phyloP scores from a whole-genome alignment of 2,113 vertebrate genomes.

The Talpa occidentalis region DNA sequence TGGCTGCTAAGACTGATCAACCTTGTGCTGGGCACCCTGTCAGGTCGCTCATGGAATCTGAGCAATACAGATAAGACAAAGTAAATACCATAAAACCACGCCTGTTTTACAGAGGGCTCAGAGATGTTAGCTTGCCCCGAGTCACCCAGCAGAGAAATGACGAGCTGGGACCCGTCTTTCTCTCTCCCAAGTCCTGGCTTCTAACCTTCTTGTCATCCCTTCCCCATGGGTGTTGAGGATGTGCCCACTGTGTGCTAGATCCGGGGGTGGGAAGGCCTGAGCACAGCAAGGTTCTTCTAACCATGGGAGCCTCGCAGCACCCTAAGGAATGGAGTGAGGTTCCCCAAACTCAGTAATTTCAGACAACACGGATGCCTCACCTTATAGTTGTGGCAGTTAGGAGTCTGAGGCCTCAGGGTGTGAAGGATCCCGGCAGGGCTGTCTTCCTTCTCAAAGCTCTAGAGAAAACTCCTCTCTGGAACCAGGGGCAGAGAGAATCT shows the following conservation, averaged over 20 bases:
- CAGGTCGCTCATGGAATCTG: background rate
- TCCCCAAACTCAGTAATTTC: background rate
- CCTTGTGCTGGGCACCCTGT: too few species aligned
- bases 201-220: accelerated
- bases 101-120: background rate
- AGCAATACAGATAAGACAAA: background rate
- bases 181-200: background rate
- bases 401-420: background rate
- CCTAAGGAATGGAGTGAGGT: background rate
- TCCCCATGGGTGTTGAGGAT: accelerated
- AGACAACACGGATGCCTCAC: accelerated
- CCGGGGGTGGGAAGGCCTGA: too few species aligned
- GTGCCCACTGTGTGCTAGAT: accelerated
- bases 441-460: background rate
- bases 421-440: too few species aligned
- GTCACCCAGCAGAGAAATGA: background rate
- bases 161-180: background rate
- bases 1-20: too few species aligned
- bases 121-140: background rate
- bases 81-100: too few species aligned
- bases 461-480: background rate
- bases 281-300: background rate
- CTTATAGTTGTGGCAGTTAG: background rate
- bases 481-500: too few species aligned
- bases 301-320: accelerated